A percentile compares a stretch with the other conserved stretches of the same genome.
Conservation (phyloP, 2,888 invertebrate species). For the Embidobia sp. region DNA sequence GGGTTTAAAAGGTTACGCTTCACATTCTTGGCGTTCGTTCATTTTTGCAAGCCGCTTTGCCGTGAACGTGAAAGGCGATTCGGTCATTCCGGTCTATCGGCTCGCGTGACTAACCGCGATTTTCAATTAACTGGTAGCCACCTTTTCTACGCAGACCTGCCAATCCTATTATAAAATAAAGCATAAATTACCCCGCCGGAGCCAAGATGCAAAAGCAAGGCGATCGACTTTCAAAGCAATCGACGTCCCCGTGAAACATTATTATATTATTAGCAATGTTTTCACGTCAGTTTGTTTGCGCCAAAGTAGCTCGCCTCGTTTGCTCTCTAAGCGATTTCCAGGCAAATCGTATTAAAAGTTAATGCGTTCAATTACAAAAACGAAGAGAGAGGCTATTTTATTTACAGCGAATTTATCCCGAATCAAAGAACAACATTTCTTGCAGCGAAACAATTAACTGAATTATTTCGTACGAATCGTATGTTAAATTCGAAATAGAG, state of each 20-base stretch:
- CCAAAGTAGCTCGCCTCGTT: conserved; percentile 22
- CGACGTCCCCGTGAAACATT: conserved; percentile 10
- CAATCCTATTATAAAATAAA: conserved; percentile 60
- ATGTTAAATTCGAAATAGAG: conserved; percentile 4
- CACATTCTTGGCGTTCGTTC: conserved; percentile 53
- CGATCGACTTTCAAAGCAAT: conserved; percentile 18
- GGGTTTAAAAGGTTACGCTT: conserved; percentile 55
- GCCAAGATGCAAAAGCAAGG: conserved; percentile 31
- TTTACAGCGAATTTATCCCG: conserved; percentile 22
- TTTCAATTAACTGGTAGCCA: conserved; percentile 72
- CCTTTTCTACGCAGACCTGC: conserved; percentile 44
- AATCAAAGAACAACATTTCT: conserved; percentile 8
- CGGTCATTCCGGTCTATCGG: conserved; percentile 64
- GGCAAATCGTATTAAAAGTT: conserved; percentile 41
- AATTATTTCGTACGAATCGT: not conserved
- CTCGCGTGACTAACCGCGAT: conserved; percentile 69
- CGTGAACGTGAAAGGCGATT: conserved; percentile 59
- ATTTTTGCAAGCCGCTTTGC: conserved; percentile 63
- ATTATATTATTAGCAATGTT: conserved; percentile 28
- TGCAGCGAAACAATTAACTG: conserved; percentile 4
- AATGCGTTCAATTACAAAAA: conserved; percentile 11
- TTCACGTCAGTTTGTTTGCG: conserved; percentile 2
- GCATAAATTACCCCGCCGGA: conserved; percentile 29
- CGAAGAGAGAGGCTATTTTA: not conserved
- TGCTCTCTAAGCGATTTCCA: no score